Evolutionary conservation across 2,888 invertebrate genomes (phyloP), one percentile per base, ranked within the genome.

Genomic region (Diplazon laetatorius): DNA sequence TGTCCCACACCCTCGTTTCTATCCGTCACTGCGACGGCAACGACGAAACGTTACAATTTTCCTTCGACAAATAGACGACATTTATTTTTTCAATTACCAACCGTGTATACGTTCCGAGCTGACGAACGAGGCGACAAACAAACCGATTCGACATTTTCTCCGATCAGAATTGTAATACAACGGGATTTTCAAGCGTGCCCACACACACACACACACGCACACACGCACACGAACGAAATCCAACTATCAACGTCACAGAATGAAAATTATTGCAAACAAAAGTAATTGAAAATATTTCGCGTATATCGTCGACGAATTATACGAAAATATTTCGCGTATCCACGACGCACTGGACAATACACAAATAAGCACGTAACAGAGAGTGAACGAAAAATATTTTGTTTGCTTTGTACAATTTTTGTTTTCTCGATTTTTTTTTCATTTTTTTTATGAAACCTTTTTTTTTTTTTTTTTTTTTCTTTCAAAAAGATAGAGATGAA

Each of bases 61-160:
- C 59, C 39, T 37, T 39, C 55, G 10, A 14, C 55, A 63, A 75
- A 75, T 63, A 69, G 6, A 16, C 16, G 50, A 20, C 12, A 68
- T 16, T 35, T 76, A 37, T 76, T 60, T 71, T 50, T 71, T 52
- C 52, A 37, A 68, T 72, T 68, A 55, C 37, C 57, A n/a, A n/a
- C n/a, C 59, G 10, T 59, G 74, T 42, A 37, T 48, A 37, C 55
- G n/a, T 69, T 14, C 52, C n/a, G 6, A 8, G 14, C 48, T 39
- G n/a, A n/a, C 35, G 8, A 42, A 14, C 25, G 18, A 42, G 14
- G 20, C n/a, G 14, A 71, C 25, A 74, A 75, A 71, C 35, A 66
- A 52, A 55, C 30, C 35, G 59, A 35, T 65, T 22, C 50, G 44
- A 60, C 57, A 22, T 69, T 57, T 55, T 14, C 30, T 12, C 8